Conservation (phyloP, 2,113 vertebrate species). For the Ursus arctos region DNA sequence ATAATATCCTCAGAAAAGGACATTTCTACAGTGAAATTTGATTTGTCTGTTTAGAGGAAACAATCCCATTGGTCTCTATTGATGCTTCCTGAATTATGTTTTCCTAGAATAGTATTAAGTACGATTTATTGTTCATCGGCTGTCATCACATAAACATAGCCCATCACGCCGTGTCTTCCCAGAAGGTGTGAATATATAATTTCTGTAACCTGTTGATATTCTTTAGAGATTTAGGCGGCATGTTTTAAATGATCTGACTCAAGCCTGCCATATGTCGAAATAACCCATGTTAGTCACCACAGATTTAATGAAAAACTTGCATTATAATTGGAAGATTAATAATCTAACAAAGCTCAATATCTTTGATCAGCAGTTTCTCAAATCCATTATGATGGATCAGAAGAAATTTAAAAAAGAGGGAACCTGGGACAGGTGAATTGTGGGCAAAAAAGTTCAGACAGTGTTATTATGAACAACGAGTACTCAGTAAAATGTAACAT, state of each 20-base stretch:
- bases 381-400: not conserved
- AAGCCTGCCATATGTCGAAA: not conserved
- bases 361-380: not conserved
- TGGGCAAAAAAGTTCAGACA: not conserved
- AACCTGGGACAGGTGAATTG: not conserved
- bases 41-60: not conserved
- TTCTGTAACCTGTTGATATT: not conserved
- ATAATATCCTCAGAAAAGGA: not conserved
- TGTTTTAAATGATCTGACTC: not conserved
- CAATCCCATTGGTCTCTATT: not conserved
- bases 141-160: not conserved
- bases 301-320: not conserved
- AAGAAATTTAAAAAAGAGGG: not conserved
- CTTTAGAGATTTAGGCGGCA: not conserved
- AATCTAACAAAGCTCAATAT: not conserved
- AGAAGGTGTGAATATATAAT: not conserved
- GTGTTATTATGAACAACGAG: not conserved
- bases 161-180: too few relatives aligned
- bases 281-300: not conserved
- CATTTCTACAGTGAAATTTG: not conserved
- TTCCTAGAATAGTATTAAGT: not conserved
- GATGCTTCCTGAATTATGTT: not conserved
- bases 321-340: not conserved
- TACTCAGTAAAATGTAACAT: not conserved
- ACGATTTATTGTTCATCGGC: not conserved